These are phyloP conservation scores for Emydoidea blandingii DNA, from an alignment of 2,797 vertebrate genomes.

Conservation along the genomic window DNA sequence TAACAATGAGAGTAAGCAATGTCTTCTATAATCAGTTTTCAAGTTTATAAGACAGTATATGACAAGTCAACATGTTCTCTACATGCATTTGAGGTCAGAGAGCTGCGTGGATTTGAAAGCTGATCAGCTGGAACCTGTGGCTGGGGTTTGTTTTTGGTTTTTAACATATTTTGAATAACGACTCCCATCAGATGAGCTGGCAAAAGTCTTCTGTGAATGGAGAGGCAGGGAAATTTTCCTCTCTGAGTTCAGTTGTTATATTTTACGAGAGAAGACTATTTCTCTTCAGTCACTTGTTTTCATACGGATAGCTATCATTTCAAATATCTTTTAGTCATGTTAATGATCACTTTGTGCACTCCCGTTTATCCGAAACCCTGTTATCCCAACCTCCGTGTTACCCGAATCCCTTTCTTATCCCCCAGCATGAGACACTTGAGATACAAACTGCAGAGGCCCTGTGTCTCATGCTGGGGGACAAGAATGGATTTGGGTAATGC, in stretches of 20 bases:
- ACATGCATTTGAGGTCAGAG: slow-evolving; percentile 8
- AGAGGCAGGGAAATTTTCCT: not conserved
- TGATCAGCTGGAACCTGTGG: not conserved
- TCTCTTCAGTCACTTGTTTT: not conserved
- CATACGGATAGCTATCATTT: not conserved
- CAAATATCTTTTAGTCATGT: not conserved
- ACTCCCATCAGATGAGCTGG: not conserved
- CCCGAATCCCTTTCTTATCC: not conserved
- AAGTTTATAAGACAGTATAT: not conserved
- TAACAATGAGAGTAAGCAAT: not conserved
- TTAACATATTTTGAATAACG: not conserved
- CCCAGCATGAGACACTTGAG: not conserved
- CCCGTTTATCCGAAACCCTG: not conserved
- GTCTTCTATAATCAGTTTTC: not conserved
- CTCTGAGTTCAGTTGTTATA: not conserved
- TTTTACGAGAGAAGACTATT: not conserved
- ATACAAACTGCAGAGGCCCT: not conserved
- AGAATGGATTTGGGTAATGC: not conserved
- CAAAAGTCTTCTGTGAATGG: not conserved
- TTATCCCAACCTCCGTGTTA: not conserved
- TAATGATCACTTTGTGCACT: not conserved
- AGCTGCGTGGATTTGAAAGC: not conserved
- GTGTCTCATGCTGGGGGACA: too few relatives aligned
- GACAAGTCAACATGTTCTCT: not conserved
- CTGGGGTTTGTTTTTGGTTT: slow-evolving; percentile 21